Evolutionary conservation across 2,888 invertebrate species (phyloP), one percentile per base, ranked within the genome.

Genomic region (Orthonevra nobilis): DNA sequence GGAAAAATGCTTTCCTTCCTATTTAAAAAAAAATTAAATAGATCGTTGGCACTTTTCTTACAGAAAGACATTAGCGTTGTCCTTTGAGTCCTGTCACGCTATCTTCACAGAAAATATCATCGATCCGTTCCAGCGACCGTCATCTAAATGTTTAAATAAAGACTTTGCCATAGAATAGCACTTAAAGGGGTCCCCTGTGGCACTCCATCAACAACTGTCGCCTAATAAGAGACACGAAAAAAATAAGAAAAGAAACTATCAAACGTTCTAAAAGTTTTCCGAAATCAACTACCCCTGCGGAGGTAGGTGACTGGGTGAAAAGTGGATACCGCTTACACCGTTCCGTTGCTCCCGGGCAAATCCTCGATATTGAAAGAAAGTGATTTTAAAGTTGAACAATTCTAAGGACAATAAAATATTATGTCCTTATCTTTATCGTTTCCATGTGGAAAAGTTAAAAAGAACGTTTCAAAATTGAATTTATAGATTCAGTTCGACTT

Each of bases 371-470:
- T 61, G 68, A 69, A 61, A 52, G 46, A 68, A 75, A 69, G 61
- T 61, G 68, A 69, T 69, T 75, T 69, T 69, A 69, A 75, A 75
- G 61, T 69, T 63, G 40, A 63, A 63, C 68, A 69, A 50, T 61
- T 50, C 19, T 28, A 34, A 40, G 32, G 48, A 56, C 50, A 72
- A 61, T 63, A 63, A 72, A 72, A 63, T 56, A 72, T 72, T 17
- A 72, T 63, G 30, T 48, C 46, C 61, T 72, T 63, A 63, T 63
- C 72, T 72, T 56, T 56, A 72, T 61, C 54, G 56, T 10, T 56
- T 61, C 26, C 44, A 52, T 46, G 52, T 19, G 66, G n/a, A 66
- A 60, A 74, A 74, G 73, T 66, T 66, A 40, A 66, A 72, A 46
- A 52, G 73, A 58, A 52, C 12, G 42, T 44, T 46, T 44, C 12